Conservation (phyloP, 2,113 vertebrate species). For the Gallinago undulata region DNA sequence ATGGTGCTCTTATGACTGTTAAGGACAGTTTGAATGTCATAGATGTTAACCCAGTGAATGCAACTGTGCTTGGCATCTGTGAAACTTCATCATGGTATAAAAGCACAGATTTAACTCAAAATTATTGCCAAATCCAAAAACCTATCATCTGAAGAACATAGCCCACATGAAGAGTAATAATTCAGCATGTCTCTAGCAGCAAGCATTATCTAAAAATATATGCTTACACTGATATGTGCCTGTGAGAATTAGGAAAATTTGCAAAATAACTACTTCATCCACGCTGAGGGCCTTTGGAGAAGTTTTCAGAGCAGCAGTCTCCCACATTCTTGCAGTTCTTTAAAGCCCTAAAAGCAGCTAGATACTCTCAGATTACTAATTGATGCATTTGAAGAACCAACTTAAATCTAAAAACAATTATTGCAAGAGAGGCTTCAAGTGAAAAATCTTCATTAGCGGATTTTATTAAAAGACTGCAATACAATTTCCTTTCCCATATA, state of each 20-base stretch:
- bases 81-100: not conserved
- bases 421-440: not conserved
- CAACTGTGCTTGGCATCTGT: not conserved
- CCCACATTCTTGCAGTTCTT: not conserved
- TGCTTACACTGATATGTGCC: not conserved
- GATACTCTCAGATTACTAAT: not conserved
- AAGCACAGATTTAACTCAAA: slow-evolving; percentile 29
- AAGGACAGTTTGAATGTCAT: slow-evolving; percentile 54
- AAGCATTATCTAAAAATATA: not conserved
- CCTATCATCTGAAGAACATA: not conserved
- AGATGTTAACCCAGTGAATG: slow-evolving; percentile 25
- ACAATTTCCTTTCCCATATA: not conserved
- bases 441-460: not conserved
- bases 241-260: not conserved
- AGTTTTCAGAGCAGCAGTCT: not conserved
- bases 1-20: slow-evolving; percentile 59
- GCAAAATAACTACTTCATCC: not conserved
- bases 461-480: not conserved
- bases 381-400: not conserved
- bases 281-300: not conserved
- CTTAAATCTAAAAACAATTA: not conserved
- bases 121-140: slow-evolving; percentile 16
- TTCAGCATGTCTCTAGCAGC: not conserved
- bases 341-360: not conserved
- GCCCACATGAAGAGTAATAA: not conserved